Percentiles rank a stretch among this genome's conserved stretches.
Evolutionary conservation across 2,113 vertebrate genomes (phyloP).

Genomic region (Trichechus manatus): DNA sequence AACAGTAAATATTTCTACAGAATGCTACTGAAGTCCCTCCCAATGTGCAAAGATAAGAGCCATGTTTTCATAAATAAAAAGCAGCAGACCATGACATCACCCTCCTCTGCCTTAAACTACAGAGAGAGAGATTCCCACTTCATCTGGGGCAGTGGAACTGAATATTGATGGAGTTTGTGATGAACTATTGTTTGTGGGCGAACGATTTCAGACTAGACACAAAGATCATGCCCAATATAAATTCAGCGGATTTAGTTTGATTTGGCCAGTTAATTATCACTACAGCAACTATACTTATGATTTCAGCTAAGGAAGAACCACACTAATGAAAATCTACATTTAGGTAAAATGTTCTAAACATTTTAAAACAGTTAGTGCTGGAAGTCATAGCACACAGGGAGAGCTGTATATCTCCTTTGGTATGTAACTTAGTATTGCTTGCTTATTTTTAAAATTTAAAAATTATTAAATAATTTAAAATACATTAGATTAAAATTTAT

Average conservation of each 20-base stretch:
- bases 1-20: conserved; percentile 13
- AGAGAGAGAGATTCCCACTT: background rate
- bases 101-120: background rate
- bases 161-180: background rate
- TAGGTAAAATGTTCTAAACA: background rate
- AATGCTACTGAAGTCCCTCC: background rate
- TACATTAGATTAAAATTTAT: conserved; percentile 22
- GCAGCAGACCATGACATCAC: background rate
- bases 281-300: background rate
- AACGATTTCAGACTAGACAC: background rate
- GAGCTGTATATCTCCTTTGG: background rate
- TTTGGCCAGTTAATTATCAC: background rate
- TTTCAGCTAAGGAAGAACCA: background rate
- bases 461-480: background rate
- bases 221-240: background rate
- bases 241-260: background rate
- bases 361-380: background rate
- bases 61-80: conserved; percentile 28
- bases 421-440: background rate
- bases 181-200: background rate
- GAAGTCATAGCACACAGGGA: background rate
- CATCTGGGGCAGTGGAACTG: background rate
- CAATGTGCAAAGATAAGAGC: background rate
- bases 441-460: background rate
- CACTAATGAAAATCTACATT: background rate